These are phyloP conservation scores for Myopa testacea DNA, from an alignment of 2,888 invertebrate genomes.

Conservation along the genomic window DNA sequence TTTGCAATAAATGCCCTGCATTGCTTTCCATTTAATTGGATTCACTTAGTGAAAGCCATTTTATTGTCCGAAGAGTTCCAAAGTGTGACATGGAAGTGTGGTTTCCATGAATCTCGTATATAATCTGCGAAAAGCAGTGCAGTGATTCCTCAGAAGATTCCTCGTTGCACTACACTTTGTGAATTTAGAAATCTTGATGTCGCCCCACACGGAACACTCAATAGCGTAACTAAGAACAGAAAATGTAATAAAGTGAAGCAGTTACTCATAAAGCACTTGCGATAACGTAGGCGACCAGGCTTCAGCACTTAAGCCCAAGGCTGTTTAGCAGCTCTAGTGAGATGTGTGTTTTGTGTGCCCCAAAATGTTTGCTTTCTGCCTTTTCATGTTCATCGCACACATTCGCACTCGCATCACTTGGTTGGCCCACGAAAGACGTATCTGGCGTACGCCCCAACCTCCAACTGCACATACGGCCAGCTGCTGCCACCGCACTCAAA, in stretches of 20 bases:
- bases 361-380: conserved; percentile 44
- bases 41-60: too few species aligned
- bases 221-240: background rate
- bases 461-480: conserved; percentile 62
- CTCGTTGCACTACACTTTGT: background rate
- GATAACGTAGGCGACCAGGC: background rate
- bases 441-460: conserved; percentile 66
- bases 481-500: conserved; percentile 56
- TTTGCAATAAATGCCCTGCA: too few species aligned
- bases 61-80: too few species aligned
- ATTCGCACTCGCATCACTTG: background rate
- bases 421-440: conserved; percentile 53
- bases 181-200: background rate
- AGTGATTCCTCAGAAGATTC: background rate
- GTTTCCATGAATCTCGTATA: too few species aligned
- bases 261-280: background rate
- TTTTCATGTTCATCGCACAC: conserved; percentile 50
- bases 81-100: too few species aligned
- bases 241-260: background rate
- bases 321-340: background rate
- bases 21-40: too few species aligned
- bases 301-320: conserved; percentile 16
- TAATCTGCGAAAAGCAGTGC: too few species aligned
- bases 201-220: background rate
- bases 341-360: conserved; percentile 14